Percentiles rank a stretch among this genome's conserved stretches.
Conservation (phyloP, 2,113 vertebrate genomes). For the Anoplopoma fimbria region DNA sequence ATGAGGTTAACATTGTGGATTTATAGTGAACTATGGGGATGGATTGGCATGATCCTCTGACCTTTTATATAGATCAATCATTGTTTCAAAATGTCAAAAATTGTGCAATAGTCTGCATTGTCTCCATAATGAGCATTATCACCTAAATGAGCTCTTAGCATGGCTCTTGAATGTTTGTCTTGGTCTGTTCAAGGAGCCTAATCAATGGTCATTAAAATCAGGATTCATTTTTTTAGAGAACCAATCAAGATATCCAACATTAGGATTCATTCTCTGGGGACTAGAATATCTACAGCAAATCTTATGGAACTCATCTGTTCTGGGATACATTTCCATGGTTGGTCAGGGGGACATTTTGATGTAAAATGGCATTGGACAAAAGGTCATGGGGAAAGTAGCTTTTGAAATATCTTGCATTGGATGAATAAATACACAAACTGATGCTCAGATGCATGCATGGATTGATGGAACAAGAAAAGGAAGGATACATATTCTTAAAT, state of each 20-base stretch:
- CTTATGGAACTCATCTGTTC: background rate
- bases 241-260: background rate
- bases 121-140: background rate
- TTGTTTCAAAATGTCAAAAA: background rate
- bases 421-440: background rate
- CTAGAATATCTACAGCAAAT: background rate
- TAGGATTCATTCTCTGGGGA: background rate
- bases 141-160: background rate
- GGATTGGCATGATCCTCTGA: background rate
- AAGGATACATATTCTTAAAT: background rate
- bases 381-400: background rate
- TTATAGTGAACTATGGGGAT: background rate
- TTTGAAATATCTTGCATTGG: background rate
- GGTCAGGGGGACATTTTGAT: background rate
- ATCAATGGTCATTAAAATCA: slow-evolving; percentile 11
- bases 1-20: background rate
- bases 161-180: background rate
- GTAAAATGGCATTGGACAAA: background rate
- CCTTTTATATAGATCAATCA: background rate
- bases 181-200: background rate
- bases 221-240: background rate
- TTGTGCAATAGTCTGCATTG: background rate
- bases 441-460: too few species aligned
- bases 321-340: background rate
- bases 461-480: background rate